Base-by-base conservation (phyloP, 2,113 vertebrate genomes). In the Podarcis raffonei region DNA sequence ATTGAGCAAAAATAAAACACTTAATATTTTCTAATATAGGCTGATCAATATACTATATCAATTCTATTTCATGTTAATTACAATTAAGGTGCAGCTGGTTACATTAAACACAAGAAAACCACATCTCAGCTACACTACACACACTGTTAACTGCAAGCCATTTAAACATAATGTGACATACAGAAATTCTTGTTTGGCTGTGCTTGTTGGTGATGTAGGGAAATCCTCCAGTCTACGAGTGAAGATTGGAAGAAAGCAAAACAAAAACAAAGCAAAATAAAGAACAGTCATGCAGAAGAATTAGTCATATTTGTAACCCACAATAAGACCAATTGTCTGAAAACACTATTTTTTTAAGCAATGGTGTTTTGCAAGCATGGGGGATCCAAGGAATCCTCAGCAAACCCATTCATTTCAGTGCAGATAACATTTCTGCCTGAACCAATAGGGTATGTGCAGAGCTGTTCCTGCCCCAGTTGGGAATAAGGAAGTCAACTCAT, bases 141-240 rank as follows among this genome's bases (percentile, higher is more conserved):
- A 94, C 91, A 84, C 88, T 83, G 83, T 93, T 95, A 96, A 95
- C 90, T 88, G 94, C 94, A 97, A 95, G 96, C 96, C 92, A 96
- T 94, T 93, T 95, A 94, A 94, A 94, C 92, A 85, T 92, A 96
- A 89, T 88, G 89, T 88, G 89, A 99, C 99, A 98, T 99, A 99
- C 99, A 99, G 98, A 98, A 99, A 99, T 97, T 99, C 99, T 97
- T 99, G 98, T 98, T 99, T 99, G 97, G 98, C 98, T 97, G 98
- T 99, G 97, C 99, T 99, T 97, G 98, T 99, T 97, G 99, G 98
- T 98, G 99, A 99, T 96, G 98, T 99, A 96, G 99, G 98, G 97
- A 99, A 99, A 97, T 99, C 99, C 98, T 99, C 99, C 98, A 99
- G 98, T 98, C 99, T 99, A 97, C 86, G 97, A 96, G 96, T 96